Evolutionary conservation across 2,113 vertebrate genomes (phyloP).

Genomic region (Steatornis caripensis): DNA sequence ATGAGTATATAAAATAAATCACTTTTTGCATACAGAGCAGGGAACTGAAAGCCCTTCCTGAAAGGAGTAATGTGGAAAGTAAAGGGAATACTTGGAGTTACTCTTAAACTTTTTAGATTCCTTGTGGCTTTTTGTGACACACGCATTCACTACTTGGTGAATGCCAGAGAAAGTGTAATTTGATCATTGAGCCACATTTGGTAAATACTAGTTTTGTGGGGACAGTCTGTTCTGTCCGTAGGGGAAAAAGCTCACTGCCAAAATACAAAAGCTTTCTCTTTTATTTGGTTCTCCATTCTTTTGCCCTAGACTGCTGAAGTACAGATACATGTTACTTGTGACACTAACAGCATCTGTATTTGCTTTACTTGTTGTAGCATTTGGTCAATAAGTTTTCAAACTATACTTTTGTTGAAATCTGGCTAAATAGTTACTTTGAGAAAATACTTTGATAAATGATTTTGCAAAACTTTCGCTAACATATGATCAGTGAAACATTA

Average conservation of each 20-base stretch:
- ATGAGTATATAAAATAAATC: not conserved
- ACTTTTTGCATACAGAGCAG: not conserved
- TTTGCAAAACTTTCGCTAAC: not conserved
- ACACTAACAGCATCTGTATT: not conserved
- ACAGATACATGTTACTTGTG: not conserved
- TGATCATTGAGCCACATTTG: constrained; percentile 62
- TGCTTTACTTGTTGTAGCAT: not conserved
- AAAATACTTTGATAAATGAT: not conserved
- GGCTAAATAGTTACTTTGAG: not conserved
- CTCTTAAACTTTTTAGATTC: constrained; percentile 22
- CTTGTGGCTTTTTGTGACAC: constrained; percentile 65
- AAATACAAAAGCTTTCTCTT: constrained; percentile 22
- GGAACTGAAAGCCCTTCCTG: not conserved
- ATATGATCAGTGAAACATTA: not conserved
- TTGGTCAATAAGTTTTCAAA: not conserved
- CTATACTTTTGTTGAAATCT: not conserved
- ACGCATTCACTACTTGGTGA: constrained; percentile 36
- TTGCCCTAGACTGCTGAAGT: not conserved
- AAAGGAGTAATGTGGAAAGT: not conserved
- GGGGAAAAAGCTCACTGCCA: constrained; percentile 43
- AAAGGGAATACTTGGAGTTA: constrained; percentile 17
- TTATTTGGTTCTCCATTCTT: not conserved
- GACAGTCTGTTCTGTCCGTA: constrained; percentile 66
- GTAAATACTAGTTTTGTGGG: constrained; percentile 71
- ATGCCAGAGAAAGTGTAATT: constrained; percentile 66